Percentiles rank a stretch among this genome's conserved stretches.
phyloP scores from a whole-genome alignment of 2,888 invertebrate genomes.

The Barypeithes pellucidus region DNA sequence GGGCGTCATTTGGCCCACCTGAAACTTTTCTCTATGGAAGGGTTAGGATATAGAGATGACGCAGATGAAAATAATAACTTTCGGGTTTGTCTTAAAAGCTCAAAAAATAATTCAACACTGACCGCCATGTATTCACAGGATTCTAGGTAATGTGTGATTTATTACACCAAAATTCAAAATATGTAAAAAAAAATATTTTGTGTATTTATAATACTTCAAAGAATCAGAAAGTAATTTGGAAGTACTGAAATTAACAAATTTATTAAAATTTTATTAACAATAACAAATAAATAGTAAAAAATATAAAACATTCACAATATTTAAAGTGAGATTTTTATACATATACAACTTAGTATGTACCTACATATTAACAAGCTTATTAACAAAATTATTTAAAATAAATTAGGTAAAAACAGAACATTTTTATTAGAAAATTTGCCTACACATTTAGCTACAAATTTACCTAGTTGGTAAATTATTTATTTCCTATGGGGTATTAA shows the following conservation, averaged over 20 bases:
- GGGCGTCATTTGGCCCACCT: no score
- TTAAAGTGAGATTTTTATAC: not conserved
- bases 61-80: no score
- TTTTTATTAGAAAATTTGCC: not conserved
- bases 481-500: constrained; percentile 18
- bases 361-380: no score
- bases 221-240: not conserved
- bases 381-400: not conserved
- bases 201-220: not conserved
- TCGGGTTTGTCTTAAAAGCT: no score
- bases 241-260: not conserved
- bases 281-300: constrained; percentile 14
- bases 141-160: no score
- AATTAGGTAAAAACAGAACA: not conserved
- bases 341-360: no score
- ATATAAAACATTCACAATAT: constrained; percentile 3
- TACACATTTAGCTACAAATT: constrained; percentile 6
- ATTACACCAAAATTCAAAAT: no score
- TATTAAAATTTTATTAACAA: constrained; percentile 9
- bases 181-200: not conserved
- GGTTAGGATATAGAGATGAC: no score
- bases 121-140: no score
- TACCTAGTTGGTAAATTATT: not conserved
- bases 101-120: no score
- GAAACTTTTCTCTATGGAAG: no score